Evolutionary conservation across 2,113 vertebrate genomes (phyloP), one percentile per base, ranked within the genome.

Genomic region (Galbula dea): DNA sequence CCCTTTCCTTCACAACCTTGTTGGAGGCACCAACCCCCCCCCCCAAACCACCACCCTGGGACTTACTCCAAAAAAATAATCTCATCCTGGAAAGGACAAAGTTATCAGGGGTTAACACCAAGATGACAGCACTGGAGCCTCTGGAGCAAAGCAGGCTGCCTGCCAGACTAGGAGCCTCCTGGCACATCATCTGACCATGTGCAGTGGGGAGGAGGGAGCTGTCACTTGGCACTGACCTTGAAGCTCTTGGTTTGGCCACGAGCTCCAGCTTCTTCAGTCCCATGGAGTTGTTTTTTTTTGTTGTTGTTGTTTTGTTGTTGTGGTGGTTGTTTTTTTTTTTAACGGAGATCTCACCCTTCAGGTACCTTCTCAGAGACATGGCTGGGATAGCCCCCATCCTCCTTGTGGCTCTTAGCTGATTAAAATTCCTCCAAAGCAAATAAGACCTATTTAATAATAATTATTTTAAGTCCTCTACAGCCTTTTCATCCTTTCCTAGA

Each of bases 81-180:
- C 67, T 81, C 1, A 10, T 96, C 90, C 82, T 91, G 90, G 76
- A 91, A 96, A 93, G 97, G 97, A 97, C 88, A 95, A 97, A 97
- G 96, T 97, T 97, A 98, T 96, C 98, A 98, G 97, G 98, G 98
- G 98, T 98, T 98, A 98, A 98, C 81, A 79, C 94, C 96, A 92
- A 96, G 96, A 97, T 97, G 98, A 98, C 97, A 97, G 98, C 96
- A 96, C 77, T 90, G 98, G 97, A 98, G 98, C 96, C 98, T 97
- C 98, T 98, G 98, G 98, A 98, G 98, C 97, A 97, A 82, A 97
- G 96, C 98, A 97, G 98, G 98, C 98, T 96, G 98, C 96, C 98
- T 96, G 98, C 98, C 98, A 98, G 98, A 97, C 98, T 97, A 96
- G 97, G 96, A 96, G 98, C 97, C 97, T 97, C 79, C 97, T 98